phyloP scores from a whole-genome alignment of 2,888 invertebrate species.

The Xestia rhomboidea region DNA sequence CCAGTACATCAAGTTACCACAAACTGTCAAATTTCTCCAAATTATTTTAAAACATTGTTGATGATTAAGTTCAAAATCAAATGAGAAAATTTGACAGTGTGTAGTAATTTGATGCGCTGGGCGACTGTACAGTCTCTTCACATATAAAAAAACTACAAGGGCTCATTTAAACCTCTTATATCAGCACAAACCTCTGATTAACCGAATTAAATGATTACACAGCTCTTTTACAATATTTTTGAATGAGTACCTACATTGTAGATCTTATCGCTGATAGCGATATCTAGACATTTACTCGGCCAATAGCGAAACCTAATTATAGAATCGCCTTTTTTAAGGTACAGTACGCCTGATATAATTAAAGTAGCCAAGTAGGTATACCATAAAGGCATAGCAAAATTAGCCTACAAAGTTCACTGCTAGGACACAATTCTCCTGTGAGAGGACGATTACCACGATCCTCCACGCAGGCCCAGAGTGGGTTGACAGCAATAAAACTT shows the following conservation, averaged over 20 bases:
- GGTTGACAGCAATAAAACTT: background rate
- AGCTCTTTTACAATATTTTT: background rate
- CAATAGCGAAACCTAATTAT: background rate
- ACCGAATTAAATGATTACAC: background rate
- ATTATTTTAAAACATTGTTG: too few species aligned
- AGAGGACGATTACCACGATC: background rate
- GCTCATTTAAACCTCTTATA: background rate
- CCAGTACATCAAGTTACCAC: too few species aligned
- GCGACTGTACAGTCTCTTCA: background rate
- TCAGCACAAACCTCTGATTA: background rate
- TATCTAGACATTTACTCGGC: background rate
- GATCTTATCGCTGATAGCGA: background rate
- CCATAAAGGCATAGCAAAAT: background rate
- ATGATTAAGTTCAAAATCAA: too few species aligned
- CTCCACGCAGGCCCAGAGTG: too few species aligned
- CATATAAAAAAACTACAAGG: background rate
- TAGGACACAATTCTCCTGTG: background rate
- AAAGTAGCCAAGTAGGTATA: background rate
- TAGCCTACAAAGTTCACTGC: background rate
- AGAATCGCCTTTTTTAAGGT: background rate
- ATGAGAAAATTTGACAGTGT: too few species aligned
- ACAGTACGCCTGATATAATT: background rate
- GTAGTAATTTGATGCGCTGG: too few species aligned
- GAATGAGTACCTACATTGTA: background rate
- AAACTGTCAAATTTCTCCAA: too few species aligned